These are phyloP conservation scores for Mimachlamys varia DNA, from an alignment of 2,888 invertebrate genomes.

Conservation along the genomic window DNA sequence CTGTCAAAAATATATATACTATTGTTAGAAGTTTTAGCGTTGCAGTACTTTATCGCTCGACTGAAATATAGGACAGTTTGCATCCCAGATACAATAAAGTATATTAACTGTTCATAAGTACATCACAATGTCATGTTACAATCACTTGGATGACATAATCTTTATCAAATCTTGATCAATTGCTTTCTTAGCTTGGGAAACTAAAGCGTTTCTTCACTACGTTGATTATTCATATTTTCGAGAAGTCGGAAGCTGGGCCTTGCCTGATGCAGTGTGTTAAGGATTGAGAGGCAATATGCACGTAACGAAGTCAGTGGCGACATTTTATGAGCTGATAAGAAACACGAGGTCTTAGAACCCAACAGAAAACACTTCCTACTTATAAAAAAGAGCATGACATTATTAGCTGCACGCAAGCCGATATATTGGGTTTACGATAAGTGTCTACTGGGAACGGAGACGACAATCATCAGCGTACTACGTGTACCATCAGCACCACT, in stretches of 20 bases:
- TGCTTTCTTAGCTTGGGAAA: too few relatives aligned
- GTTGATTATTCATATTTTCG: background rate
- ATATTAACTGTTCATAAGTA: too few relatives aligned
- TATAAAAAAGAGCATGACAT: background rate
- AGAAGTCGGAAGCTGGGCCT: background rate
- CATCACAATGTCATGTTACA: too few relatives aligned
- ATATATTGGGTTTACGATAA: background rate
- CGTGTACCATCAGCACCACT: background rate
- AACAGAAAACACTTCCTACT: background rate
- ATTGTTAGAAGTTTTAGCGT: too few relatives aligned
- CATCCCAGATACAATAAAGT: too few relatives aligned
- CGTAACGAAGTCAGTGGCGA: background rate
- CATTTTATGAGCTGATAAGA: background rate
- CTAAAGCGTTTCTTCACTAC: too few relatives aligned
- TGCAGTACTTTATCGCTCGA: too few relatives aligned
- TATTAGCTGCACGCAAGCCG: background rate
- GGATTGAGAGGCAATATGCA: background rate
- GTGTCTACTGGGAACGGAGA: background rate
- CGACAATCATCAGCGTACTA: background rate
- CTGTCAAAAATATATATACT: too few relatives aligned
- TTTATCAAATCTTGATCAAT: too few relatives aligned
- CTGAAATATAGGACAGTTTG: too few relatives aligned
- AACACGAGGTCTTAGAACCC: background rate
- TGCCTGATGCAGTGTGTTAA: background rate
- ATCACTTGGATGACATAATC: too few relatives aligned